Conservation (phyloP, 2,888 invertebrate species). For the Lithophane ornitopus region DNA sequence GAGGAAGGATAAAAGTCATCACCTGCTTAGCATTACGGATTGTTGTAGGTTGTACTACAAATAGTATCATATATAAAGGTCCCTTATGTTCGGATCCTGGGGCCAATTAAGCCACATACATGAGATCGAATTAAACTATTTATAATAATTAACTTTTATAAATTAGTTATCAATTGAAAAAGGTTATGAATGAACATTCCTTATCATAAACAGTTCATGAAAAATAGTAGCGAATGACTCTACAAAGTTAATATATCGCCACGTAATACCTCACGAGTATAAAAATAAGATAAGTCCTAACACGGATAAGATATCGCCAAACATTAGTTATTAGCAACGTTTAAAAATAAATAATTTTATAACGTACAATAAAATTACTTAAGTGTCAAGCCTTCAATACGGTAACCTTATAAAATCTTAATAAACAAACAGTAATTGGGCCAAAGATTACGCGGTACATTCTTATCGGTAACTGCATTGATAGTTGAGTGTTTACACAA, state of each 20-base stretch:
- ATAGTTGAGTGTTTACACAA: conserved; percentile 63
- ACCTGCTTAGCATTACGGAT: too few species aligned
- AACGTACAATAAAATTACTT: conserved; percentile 26
- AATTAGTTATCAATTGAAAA: background rate
- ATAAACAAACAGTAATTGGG: conserved; percentile 66
- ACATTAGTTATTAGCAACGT: conserved; percentile 22
- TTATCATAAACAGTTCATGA: conserved; percentile 30
- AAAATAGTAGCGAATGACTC: conserved; percentile 17
- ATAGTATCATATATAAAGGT: too few species aligned
- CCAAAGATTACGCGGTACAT: conserved; percentile 61
- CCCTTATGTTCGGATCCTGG: too few species aligned
- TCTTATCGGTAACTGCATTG: conserved; percentile 67
- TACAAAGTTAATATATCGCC: conserved; percentile 28
- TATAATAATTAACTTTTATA: background rate
- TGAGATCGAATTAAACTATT: background rate
- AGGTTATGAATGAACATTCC: conserved; percentile 40
- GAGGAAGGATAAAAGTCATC: too few species aligned
- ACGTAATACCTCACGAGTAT: conserved; percentile 17
- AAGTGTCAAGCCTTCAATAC: conserved; percentile 32
- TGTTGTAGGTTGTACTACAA: too few species aligned
- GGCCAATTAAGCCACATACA: too few species aligned
- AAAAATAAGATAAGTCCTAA: conserved; percentile 49
- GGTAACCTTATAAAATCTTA: conserved; percentile 64
- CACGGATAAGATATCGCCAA: conserved; percentile 43
- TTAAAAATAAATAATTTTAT: conserved; percentile 41